A percentile compares a stretch with the other conserved stretches of the same genome.
These are phyloP conservation scores for Etheostoma nigrum DNA, from an alignment of 2,797 vertebrate species.

Conservation along the genomic window DNA sequence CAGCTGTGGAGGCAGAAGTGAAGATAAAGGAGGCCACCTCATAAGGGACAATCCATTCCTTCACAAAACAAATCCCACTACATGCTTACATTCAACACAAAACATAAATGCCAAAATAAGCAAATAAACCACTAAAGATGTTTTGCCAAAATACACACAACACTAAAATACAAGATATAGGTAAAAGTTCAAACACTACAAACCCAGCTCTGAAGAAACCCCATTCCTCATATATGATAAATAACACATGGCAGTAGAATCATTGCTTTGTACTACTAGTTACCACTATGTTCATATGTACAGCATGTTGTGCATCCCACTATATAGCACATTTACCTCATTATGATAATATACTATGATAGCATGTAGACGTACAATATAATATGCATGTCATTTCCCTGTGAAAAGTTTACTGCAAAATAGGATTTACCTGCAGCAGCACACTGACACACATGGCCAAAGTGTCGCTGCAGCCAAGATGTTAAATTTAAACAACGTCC, in stretches of 20 bases:
- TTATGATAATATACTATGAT: constrained; percentile 59
- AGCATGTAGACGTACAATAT: constrained; percentile 58
- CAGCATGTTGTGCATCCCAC: constrained; percentile 76
- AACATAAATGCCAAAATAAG: constrained; percentile 40
- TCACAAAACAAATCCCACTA: constrained; percentile 35
- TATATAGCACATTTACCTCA: constrained; percentile 78
- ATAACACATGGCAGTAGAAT: constrained; percentile 53
- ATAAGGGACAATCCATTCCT: constrained; percentile 77
- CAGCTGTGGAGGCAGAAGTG: constrained; percentile 52
- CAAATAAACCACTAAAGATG: constrained; percentile 45
- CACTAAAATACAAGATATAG: constrained; percentile 42
- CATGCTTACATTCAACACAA: constrained; percentile 46
- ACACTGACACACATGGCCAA: constrained; percentile 31
- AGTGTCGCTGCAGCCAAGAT: constrained; percentile 39
- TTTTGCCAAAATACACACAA: constrained; percentile 17
- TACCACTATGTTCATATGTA: constrained; percentile 77
- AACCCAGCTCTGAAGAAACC: constrained; percentile 46
- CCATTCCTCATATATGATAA: constrained; percentile 42
- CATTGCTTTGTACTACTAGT: constrained; percentile 61
- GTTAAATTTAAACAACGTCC: neutral
- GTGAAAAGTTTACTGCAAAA: constrained; percentile 57
- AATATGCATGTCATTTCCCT: constrained; percentile 60
- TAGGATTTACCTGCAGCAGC: constrained; percentile 40
- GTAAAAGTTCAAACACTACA: constrained; percentile 48
- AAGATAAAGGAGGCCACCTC: constrained; percentile 76